These are phyloP conservation scores for Psephotus haematonotus DNA, from an alignment of 2,113 vertebrate species.

Conservation along the genomic window DNA sequence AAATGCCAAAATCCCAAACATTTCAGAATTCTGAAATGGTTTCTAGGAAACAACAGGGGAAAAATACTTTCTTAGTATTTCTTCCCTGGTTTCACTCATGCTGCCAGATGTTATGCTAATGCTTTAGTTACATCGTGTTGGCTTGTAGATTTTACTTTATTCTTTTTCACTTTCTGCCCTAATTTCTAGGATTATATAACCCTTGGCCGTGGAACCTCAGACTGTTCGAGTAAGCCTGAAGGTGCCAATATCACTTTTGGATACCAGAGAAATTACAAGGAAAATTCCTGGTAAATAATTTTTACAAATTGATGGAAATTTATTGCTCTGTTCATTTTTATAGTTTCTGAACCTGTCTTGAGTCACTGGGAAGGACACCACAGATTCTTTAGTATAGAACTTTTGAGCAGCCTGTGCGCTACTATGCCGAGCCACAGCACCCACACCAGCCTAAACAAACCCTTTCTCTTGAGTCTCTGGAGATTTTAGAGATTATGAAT, in stretches of 20 bases:
- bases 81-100: background rate
- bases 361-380: slow-evolving; percentile 16
- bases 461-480: background rate
- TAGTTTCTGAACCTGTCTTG: slow-evolving; percentile 19
- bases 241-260: background rate
- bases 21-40: background rate
- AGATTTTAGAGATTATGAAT: background rate
- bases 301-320: background rate
- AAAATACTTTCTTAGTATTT: background rate
- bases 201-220: background rate
- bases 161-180: background rate
- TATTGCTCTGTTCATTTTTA: slow-evolving; percentile 37
- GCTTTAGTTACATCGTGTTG: background rate
- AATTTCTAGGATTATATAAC: background rate
- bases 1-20: background rate
- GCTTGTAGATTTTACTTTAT: background rate
- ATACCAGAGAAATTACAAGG: background rate
- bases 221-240: background rate
- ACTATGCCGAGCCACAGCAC: slow-evolving; percentile 32
- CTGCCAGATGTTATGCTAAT: background rate
- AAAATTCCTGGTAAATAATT: slow-evolving; percentile 13
- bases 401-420: background rate
- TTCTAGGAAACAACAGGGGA: background rate
- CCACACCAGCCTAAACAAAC: slow-evolving; percentile 44
- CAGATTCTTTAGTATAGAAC: background rate